Evolutionary conservation across 2,797 vertebrate species (phyloP).

Genomic region (Discoglossus pictus): DNA sequence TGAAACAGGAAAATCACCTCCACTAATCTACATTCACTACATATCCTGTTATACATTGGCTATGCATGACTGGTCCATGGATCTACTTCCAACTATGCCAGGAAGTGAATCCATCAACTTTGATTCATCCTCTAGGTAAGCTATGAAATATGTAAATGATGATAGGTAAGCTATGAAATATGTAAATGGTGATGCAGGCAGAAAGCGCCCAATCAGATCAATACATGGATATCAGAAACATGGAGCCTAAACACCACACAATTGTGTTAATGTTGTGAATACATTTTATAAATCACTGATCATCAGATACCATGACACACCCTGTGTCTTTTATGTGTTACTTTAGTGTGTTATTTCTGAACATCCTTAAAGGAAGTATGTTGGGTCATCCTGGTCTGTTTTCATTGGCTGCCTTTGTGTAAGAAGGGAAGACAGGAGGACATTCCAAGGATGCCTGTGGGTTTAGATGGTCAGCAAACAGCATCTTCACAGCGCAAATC

Average conservation of each 20-base stretch:
- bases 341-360: too few relatives aligned
- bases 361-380: not conserved
- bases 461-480: slow-evolving; percentile 25
- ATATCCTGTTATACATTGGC: slow-evolving; percentile 30
- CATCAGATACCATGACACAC: slow-evolving; percentile 7
- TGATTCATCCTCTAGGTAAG: slow-evolving; percentile 37
- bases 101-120: slow-evolving; percentile 2
- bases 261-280: not conserved
- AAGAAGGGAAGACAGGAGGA: slow-evolving; percentile 25
- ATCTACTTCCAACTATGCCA: slow-evolving; percentile 4
- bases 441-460: slow-evolving; percentile 44
- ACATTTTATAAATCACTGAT: not conserved
- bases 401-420: slow-evolving; percentile 2
- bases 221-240: slow-evolving; percentile 16
- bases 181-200: slow-evolving; percentile 12
- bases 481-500: slow-evolving; percentile 10
- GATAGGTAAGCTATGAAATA: slow-evolving; percentile 27
- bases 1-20: not conserved
- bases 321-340: not conserved
- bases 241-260: slow-evolving; percentile 4
- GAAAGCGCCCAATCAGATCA: slow-evolving; percentile 23
- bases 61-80: slow-evolving; percentile 29
- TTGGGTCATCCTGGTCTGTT: slow-evolving; percentile 29
- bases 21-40: slow-evolving; percentile 25
- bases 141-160: slow-evolving; percentile 18